A percentile compares a stretch with the other conserved stretches of the same genome.
Conservation (phyloP, 2,113 vertebrate genomes). For the Lepus europaeus region DNA sequence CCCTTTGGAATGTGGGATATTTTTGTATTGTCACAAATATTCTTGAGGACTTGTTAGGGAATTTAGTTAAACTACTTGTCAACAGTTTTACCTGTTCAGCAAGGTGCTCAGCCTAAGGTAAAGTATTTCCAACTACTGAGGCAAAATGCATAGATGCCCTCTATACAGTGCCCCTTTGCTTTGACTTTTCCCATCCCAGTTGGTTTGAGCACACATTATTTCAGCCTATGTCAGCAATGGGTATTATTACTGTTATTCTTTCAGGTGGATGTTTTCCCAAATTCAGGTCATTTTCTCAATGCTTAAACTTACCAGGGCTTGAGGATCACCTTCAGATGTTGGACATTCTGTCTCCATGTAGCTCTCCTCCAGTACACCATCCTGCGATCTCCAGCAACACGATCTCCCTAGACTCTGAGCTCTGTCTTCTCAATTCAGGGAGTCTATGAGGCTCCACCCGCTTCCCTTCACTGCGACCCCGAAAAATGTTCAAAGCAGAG, state of each 20-base stretch:
- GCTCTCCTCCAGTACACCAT: neutral
- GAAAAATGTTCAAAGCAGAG: neutral
- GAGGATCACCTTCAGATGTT: neutral
- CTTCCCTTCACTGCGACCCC: neutral
- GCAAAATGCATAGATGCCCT: neutral
- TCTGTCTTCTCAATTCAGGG: neutral
- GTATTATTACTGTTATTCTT: neutral
- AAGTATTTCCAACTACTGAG: neutral
- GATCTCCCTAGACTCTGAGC: neutral
- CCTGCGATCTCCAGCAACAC: neutral
- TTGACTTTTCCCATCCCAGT: neutral
- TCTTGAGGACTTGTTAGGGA: neutral
- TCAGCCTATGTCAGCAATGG: neutral
- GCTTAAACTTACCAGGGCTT: neutral
- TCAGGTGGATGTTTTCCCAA: neutral
- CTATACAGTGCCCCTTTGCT: neutral
- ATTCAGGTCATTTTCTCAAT: neutral
- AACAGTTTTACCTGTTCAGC: neutral
- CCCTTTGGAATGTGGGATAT: neutral
- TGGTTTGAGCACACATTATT: neutral
- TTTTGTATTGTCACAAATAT: constrained; percentile 8
- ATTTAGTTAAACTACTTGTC: neutral
- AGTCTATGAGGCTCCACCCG: no score
- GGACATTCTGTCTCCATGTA: neutral
- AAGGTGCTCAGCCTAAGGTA: neutral